Base-by-base conservation (phyloP, 2,797 vertebrate species). In the Bradypodion ventrale region DNA sequence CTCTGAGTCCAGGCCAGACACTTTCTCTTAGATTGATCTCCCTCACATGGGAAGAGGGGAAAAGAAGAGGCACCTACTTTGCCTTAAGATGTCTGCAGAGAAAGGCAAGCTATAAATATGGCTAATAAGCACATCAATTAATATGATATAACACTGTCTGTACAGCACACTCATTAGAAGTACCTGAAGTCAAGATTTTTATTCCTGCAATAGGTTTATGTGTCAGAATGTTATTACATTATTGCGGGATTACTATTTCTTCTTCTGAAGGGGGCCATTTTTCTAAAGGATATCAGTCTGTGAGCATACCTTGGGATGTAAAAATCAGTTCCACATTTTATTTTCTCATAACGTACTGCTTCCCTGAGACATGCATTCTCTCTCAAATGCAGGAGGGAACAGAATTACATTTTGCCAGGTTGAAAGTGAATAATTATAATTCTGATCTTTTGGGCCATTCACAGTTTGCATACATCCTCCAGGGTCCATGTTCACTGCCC, bases 361-460 rank as follows among this genome's bases (percentile, higher is more conserved):
- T 93, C 83, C 27, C 16, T 25, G 56, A 82, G 66, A 63, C 3
- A 56, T 84, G 72, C 6, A 15, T 27, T 52, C 10, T 73, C 1
- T 5, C 46, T 87, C 66, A 78, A 32, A 8, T 35, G 6, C 52
- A 49, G 4, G 7, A 77, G 73, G 8, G 0, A 80, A 74, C 35
- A 76, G 10, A 27, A 85, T 3, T 27, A 74, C 2, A 68, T 59
- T 87, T 12, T 1, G 69, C 75, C 85, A 83, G 68, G 5, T 66
- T 70, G 82, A 82, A 86, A 82, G 10, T 0, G 83, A 66, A 69
- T 83, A 76, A 44, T 44, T 77, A 69, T 83, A 27, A 56, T 65
- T 80, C 62, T 56, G 12, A 70, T 79, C 35, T 81, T 37, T 85
- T 29, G 87, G 65, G 70, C 78, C 19, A 29, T 15, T 70, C 84